Base-by-base conservation (phyloP, 1,140 invertebrate species). In the Psix sp. region DNA sequence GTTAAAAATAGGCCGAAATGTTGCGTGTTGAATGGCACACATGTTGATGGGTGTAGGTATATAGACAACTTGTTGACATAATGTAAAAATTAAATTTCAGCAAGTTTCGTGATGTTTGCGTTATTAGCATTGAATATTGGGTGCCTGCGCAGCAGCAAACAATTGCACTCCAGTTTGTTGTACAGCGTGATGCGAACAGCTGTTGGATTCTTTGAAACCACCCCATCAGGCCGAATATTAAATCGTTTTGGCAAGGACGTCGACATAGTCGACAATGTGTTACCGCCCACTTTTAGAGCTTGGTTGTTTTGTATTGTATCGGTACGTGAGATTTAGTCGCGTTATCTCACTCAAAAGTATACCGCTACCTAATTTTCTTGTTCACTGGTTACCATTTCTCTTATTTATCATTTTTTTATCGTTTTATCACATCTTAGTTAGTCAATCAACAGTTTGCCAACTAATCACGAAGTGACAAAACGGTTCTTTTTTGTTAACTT, bases 171-270 rank as follows among this genome's bases (percentile, higher is more conserved):
- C 51, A 77, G 77, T 51, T 78, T 86, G 68, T 82, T 86, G 68
- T 81, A 77, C 68, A 59, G 73, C 62, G 84, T 91, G 42, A 73
- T 91, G 29, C 82, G 87, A 66, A 87, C 87, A 33, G 88, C 89
- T 16, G 85, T 90, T 85, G 82, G 84, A 77, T 91, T 90, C 81
- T 91, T 91, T 84, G 90, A 91, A 76, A 89, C 88, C 0, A 91
- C 90, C 56, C 90, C 90, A 2, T 83, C 87, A 9, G 89, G 90
- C 39, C 83, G 90, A 76, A 88, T 92, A 67, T 80, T 91, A 76
- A 91, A 91, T 84, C 84, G 91, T 74, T 90, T 91, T 79, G 88
- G 86, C 5, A 89, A 89, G 77, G 90, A 91, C 74, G 78, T 88
- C 78, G 87, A 88, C 52, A 66, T 88, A 77, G 71, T 88, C 76